Percentiles rank a stretch among this genome's conserved stretches.
These are phyloP conservation scores for Galago senegalensis DNA, from an alignment of 2,797 vertebrate genomes.

Conservation along the genomic window DNA sequence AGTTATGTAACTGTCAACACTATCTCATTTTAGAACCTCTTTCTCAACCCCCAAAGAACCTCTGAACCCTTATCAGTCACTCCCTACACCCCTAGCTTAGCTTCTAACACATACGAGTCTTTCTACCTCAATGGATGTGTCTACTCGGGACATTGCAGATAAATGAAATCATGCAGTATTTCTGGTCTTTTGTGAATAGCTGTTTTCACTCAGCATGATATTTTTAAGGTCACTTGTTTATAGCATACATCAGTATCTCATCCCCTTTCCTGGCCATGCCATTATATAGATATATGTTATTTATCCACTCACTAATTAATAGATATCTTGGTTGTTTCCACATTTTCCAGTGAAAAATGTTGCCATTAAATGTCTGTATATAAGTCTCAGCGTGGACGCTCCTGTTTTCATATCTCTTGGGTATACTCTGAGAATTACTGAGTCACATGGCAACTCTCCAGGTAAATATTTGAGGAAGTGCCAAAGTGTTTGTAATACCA, in stretches of 20 bases:
- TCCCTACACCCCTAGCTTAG: background rate
- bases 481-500: background rate
- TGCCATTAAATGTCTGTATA: background rate
- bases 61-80: background rate
- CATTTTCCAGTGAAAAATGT: background rate
- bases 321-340: slow-evolving; percentile 6
- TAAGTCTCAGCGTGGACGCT: background rate
- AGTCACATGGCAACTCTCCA: background rate
- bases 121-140: background rate
- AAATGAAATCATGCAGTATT: background rate
- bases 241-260: background rate
- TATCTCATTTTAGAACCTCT: background rate
- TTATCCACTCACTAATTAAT: background rate
- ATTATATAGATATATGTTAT: no score
- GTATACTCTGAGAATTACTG: background rate
- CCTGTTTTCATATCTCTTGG: background rate
- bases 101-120: background rate
- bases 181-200: background rate
- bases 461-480: slow-evolving; percentile 31
- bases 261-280: background rate
- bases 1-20: background rate
- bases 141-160: background rate
- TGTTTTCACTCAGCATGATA: background rate
- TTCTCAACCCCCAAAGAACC: background rate
- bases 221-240: background rate